These are phyloP conservation scores for Micrastur ruficollis DNA, from an alignment of 2,797 vertebrate species.

Conservation along the genomic window DNA sequence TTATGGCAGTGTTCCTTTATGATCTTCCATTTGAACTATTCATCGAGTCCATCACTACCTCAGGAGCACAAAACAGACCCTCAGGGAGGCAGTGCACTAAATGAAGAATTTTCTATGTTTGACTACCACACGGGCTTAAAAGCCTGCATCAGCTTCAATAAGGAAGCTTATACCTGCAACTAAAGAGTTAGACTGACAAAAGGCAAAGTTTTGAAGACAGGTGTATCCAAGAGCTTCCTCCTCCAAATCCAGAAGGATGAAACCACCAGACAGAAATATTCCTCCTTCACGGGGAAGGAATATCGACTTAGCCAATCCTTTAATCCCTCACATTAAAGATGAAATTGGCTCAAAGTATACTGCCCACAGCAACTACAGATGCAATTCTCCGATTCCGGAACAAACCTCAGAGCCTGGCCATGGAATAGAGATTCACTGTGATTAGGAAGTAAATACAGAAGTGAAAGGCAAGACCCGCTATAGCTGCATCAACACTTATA, in stretches of 20 bases:
- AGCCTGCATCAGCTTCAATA: background rate
- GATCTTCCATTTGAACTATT: background rate
- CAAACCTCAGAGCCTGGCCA: background rate
- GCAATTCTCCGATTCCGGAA: background rate
- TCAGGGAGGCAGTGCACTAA: background rate
- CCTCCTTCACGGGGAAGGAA: background rate
- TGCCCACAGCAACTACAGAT: background rate
- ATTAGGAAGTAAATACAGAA: background rate
- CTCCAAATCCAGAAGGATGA: background rate
- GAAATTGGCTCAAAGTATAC: background rate
- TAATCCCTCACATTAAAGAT: constrained; percentile 8
- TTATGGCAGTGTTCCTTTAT: background rate
- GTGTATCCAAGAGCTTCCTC: background rate
- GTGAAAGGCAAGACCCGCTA: background rate
- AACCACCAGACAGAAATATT: background rate
- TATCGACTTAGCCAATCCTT: background rate
- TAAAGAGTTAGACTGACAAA: background rate
- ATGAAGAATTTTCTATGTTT: background rate
- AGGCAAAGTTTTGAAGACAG: background rate
- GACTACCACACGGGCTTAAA: background rate
- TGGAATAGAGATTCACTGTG: background rate
- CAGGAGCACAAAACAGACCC: background rate
- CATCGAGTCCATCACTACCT: background rate
- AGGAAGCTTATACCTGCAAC: background rate
- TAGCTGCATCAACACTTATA: background rate